These are phyloP conservation scores for Trachelipus rathkii DNA, from an alignment of 1,140 invertebrate genomes.

Conservation along the genomic window DNA sequence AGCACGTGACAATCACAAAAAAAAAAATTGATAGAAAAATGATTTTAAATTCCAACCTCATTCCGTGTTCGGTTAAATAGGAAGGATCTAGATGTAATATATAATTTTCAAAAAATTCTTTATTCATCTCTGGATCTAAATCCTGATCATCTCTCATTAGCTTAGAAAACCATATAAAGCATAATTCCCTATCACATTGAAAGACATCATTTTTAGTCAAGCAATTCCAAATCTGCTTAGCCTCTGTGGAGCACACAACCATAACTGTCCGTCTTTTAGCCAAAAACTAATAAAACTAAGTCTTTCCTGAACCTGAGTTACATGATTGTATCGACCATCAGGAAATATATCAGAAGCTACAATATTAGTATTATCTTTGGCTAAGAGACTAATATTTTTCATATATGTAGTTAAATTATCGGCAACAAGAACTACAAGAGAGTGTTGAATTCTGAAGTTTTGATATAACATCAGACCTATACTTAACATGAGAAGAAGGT, in stretches of 20 bases:
- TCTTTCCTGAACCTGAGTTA: constrained; percentile 87
- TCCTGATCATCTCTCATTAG: constrained; percentile 96
- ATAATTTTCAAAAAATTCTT: constrained; percentile 94
- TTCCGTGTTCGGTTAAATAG: constrained; percentile 89
- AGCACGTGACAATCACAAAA: neutral
- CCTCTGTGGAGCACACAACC: constrained; percentile 93
- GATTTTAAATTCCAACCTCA: constrained; percentile 62
- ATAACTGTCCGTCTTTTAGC: constrained; percentile 87
- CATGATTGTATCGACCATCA: constrained; percentile 86
- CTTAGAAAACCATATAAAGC: constrained; percentile 99
- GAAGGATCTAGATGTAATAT: constrained; percentile 87
- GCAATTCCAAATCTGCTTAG: constrained; percentile 95
- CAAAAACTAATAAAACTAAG: constrained; percentile 89
- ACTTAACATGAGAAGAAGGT: constrained; percentile 49
- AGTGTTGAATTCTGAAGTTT: constrained; percentile 85
- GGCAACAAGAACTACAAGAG: constrained; percentile 87
- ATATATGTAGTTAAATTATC: constrained; percentile 89
- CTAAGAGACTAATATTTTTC: constrained; percentile 70
- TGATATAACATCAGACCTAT: constrained; percentile 76
- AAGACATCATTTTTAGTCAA: constrained; percentile 90
- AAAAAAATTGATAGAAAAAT: neutral
- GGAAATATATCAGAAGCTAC: constrained; percentile 77
- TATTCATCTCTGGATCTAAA: constrained; percentile 91
- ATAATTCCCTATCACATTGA: constrained; percentile 85
- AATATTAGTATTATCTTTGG: constrained; percentile 66